A percentile compares a stretch with the other conserved stretches of the same genome.
Evolutionary conservation across 2,113 vertebrate species (phyloP).

Genomic region (Bothrops jararaca): DNA sequence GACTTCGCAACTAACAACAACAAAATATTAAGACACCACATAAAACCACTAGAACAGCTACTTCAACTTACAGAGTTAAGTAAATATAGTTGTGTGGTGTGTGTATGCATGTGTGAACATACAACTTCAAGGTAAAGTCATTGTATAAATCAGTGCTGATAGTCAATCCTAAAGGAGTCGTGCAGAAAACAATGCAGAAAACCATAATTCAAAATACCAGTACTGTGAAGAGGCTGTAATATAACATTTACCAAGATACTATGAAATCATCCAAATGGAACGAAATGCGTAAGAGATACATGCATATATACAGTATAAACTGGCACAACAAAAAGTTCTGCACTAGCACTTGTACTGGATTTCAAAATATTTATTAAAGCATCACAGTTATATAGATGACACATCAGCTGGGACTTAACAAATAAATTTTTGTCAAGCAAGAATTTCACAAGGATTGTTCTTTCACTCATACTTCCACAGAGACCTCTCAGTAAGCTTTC

Average conservation of each 20-base stretch:
- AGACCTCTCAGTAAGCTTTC: not conserved
- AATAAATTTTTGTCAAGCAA: not conserved
- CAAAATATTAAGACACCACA: not conserved
- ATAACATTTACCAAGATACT: not conserved
- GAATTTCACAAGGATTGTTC: not conserved
- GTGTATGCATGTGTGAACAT: not conserved
- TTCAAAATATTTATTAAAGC: not conserved
- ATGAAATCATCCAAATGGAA: not conserved
- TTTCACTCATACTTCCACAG: not conserved
- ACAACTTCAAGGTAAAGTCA: not conserved
- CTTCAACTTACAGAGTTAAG: constrained; percentile 11
- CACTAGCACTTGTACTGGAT: not conserved
- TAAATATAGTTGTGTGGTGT: constrained; percentile 14
- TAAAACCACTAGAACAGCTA: not conserved
- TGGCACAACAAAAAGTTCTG: not conserved
- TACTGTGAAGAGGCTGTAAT: not conserved
- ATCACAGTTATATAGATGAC: not conserved
- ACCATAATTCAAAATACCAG: constrained; percentile 4
- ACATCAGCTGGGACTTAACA: not conserved
- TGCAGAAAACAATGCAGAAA: not conserved
- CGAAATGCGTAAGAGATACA: not conserved
- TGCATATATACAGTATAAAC: not conserved
- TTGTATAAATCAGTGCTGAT: not conserved
- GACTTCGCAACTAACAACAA: too few relatives aligned
- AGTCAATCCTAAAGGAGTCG: not conserved